Evolutionary conservation across 2,888 invertebrate species (phyloP), one percentile per base, ranked within the genome.

Genomic region (Trisateles emortualis): DNA sequence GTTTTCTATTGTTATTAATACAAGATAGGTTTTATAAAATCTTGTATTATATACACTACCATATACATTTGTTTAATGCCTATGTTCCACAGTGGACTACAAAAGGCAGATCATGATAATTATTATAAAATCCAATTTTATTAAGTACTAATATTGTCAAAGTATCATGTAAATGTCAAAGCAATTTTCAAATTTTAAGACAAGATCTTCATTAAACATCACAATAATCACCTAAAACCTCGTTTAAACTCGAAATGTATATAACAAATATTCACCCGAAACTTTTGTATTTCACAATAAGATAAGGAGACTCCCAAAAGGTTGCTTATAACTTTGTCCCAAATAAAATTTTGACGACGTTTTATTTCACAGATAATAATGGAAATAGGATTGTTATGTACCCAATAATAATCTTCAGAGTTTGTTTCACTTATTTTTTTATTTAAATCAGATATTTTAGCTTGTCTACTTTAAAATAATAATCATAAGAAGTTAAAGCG

Each of bases 231-330:
- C 9, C 45, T 30, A 39, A 50, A 41, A 41, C 13, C 29, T 16
- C 17, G 30, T 16, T 32, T 22, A 39, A 43, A 43, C 24, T 47
- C 38, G 5, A 29, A 65, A 32, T 47, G 17, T 54, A 47, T 65
- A 59, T 51, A 35, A 26, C 19, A 38, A 49, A 40, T 33, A 32
- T 50, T 47, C 13, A 26, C 11, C 33, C 45, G 32, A 45, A 63
- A 59, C 51, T 66, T 69, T 52, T 38, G 47, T 56, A 44, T 59
- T 24, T 13, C 19, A 50, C 39, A 49, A 69, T 69, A 38, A 48
- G 49, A 47, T 36, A 35, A 53, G n/a, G 5, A 38, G 26, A 33
- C 48, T 43, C 48, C 35, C 46, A 4, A 35, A 49, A 47, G 43
- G 47, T 54, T 44, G 19, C 57, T 57, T 49, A 41, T 30, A 39